Evolutionary conservation across 2,113 vertebrate genomes (phyloP), one percentile per base, ranked within the genome.

Genomic region (Siphamia tubifer): DNA sequence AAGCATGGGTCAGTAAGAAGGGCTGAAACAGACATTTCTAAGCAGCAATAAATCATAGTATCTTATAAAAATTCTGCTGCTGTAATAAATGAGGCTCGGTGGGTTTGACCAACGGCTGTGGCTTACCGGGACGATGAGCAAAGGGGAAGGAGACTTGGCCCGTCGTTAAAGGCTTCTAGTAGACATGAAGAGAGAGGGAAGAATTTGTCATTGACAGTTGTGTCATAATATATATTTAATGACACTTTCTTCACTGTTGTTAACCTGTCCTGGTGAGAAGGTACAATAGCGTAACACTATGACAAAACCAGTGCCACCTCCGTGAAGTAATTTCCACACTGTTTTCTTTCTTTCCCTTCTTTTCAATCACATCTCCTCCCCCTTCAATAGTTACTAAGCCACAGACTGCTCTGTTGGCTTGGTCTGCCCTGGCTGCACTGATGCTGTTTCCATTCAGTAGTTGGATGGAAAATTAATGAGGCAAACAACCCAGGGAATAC

Each of bases 391-490:
- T 81, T 72, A 40, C 79, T 66, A 52, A 47, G 52, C 20, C 63
- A 52, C 68, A 78, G 54, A 67, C 76, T 38, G 68, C 64, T 65
- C 71, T 63, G 42, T 67, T 84, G 74, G 84, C 84, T 56, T 34
- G 25, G 45, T 24, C 5, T 2, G 53, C 28, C 35, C 48, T 86
- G 82, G 84, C 82, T 76, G 32, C 35, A 34, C 64, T 75, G 11
- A 31, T 55, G 68, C 56, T 20, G 57, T 91, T 90, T 90, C 86
- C 80, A 89, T 78, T 85, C 60, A 51, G 69, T 56, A 72, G 62
- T 42, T 77, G 82, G 64, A 81, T 80, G 77, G 86, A 85, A 89
- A 85, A 72, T 80, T 34, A 82, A 79, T 68, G 54, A 88, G 72
- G 68, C 81, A 71, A 82, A 81, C 73, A 74, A 77, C 55, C 70